These are phyloP conservation scores for Liparis tanakae DNA, from an alignment of 2,797 vertebrate species.

Conservation along the genomic window DNA sequence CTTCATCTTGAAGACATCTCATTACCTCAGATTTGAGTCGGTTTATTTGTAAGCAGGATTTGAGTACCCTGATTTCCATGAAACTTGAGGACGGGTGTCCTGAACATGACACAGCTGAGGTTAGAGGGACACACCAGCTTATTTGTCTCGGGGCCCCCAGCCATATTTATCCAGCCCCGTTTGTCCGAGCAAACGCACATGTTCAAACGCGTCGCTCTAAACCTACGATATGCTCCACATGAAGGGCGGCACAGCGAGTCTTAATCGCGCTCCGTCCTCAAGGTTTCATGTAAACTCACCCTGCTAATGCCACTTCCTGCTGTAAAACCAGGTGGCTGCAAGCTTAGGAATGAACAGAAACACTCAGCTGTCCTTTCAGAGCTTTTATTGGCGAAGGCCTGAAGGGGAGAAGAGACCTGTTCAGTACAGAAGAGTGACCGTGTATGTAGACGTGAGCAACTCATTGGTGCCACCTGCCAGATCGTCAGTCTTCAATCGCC, in stretches of 20 bases:
- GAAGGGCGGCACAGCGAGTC: background rate
- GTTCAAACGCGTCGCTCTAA: background rate
- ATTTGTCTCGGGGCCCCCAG: background rate
- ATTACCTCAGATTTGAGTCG: background rate
- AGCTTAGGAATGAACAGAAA: constrained; percentile 33
- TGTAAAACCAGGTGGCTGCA: constrained; percentile 41
- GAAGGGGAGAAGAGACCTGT: constrained; percentile 6
- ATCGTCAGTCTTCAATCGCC: constrained; percentile 34
- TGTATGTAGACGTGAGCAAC: constrained; percentile 9
- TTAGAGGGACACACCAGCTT: background rate
- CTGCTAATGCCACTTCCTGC: constrained; percentile 47
- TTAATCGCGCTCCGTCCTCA: constrained; percentile 1
- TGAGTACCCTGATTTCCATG: background rate
- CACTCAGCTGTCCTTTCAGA: constrained; percentile 39
- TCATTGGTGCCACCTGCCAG: constrained; percentile 29
- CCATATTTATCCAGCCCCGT: background rate
- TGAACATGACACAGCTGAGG: background rate
- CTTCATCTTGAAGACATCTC: background rate
- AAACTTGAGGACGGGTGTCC: background rate
- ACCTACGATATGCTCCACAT: background rate
- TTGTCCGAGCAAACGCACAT: background rate
- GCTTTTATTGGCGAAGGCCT: constrained; percentile 71
- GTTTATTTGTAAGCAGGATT: background rate
- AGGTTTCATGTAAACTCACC: constrained; percentile 40
- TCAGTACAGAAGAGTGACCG: constrained; percentile 8